Base-by-base conservation (phyloP, 2,888 invertebrate species). In the Andrena fulva region DNA sequence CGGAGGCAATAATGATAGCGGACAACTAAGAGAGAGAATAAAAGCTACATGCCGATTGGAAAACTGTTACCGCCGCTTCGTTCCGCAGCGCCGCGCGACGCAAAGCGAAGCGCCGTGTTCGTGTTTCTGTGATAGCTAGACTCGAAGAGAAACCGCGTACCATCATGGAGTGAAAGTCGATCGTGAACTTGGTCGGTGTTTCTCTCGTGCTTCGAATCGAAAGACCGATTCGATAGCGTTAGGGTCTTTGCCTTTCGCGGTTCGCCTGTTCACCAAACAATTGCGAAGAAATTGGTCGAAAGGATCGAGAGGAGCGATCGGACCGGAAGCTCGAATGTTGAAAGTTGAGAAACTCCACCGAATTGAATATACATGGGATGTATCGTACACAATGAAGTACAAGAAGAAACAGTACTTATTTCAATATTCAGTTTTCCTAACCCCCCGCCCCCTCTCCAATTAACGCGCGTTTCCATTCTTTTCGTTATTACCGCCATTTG, bases 111-210 rank as follows among this genome's bases (percentile, higher is more conserved):
- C 5, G 42, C 31, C 20, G 33, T 31, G 33, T 31, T 20, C 31
- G 52, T 59, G 33, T 12, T 64, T 66, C 59, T 27, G 59, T 67
- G 66, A 63, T 56, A 67, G 66, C 66, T 80, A 79, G 42, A 42
- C 70, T 27, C 66, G 16, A 29, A 67, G 84, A 76, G 84, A 83
- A 84, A 84, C 72, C 63, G 35, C 67, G 85, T 70, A 69, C 66
- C 85, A 77, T 82, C 76, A 75, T 80, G 75, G 82, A 90, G 93
- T 92, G 93, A 93, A 93, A 93, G 93, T 92, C 91, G 93, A 93
- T 92, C 93, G 90, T 93, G 92, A 93, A 93, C 93, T 93, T 93
- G 90, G 90, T 69, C 78, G 84, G 62, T 33, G 42, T 52, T 29
- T 68, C 42, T 67, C 54, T 42, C 42, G 60, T 67, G 52, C 72